Conservation (phyloP, 1,140 invertebrate species). For the Sarcophaga peregrina region DNA sequence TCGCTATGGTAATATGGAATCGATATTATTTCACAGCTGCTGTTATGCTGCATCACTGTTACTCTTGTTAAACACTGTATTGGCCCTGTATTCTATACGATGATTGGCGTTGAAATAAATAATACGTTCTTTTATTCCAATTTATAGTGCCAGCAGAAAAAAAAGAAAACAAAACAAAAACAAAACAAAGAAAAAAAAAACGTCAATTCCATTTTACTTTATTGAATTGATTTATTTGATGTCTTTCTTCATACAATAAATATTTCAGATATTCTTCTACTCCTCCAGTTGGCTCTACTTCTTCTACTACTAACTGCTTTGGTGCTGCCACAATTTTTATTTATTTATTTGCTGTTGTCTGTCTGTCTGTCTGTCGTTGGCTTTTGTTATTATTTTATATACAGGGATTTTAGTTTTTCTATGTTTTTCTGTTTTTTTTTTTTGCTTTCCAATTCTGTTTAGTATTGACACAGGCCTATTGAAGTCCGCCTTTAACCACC, state of each 20-base stretch:
- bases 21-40: background rate
- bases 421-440: no score
- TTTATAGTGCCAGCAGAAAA: no score
- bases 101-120: slow-evolving; percentile 2
- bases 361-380: background rate
- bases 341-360: background rate
- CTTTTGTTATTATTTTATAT: slow-evolving; percentile 17
- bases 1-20: background rate
- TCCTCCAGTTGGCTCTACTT: background rate
- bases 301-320: background rate
- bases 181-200: no score
- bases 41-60: slow-evolving; percentile 20
- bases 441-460: background rate
- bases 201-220: background rate
- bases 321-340: background rate
- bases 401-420: background rate
- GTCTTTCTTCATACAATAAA: slow-evolving; percentile 11
- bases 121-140: background rate
- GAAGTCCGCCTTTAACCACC: background rate
- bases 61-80: background rate
- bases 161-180: no score
- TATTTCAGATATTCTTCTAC: background rate
- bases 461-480: slow-evolving; percentile 15
- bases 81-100: background rate
- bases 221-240: slow-evolving; percentile 14